Conservation (phyloP, 92 coral and sea anemone species). For the Nematostella vectensis region DNA sequence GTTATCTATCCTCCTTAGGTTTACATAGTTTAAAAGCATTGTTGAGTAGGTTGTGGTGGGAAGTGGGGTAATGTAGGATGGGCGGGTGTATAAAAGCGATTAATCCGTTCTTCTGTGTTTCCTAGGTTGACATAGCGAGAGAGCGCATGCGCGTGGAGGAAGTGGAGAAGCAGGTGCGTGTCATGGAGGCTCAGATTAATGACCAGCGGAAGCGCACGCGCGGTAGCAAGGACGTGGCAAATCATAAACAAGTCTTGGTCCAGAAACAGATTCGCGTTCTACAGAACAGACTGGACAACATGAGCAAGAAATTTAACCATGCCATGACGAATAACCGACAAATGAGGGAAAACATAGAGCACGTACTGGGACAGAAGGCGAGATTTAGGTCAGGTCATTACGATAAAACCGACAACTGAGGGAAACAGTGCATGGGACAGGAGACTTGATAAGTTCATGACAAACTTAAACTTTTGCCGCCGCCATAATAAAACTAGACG, state of each 20-base stretch:
- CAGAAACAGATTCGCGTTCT: conserved; percentile 76
- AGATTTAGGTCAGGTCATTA: conserved; percentile 49
- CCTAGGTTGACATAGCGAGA: conserved; percentile 15
- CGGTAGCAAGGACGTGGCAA: conserved; percentile 39
- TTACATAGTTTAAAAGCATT: no score
- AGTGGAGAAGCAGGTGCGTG: conserved; percentile 44
- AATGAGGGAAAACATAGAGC: conserved; percentile 57
- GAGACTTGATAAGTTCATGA: no score
- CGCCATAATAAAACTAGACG: no score
- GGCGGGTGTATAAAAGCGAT: no score
- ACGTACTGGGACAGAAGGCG: conserved; percentile 64
- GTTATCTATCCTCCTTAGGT: no score
- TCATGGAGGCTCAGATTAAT: conserved; percentile 40
- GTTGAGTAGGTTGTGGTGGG: no score
- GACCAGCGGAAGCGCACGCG: conserved; percentile 44
- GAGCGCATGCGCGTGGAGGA: neutral
- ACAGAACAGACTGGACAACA: conserved; percentile 76
- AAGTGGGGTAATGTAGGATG: no score
- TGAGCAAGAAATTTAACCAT: conserved; percentile 78
- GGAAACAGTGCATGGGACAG: no score
- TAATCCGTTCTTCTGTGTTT: no score
- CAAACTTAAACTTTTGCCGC: no score
- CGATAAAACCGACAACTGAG: no score
- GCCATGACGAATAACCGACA: conserved; percentile 63
- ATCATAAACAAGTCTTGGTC: conserved; percentile 38